phyloP scores from a whole-genome alignment of 2,797 vertebrate genomes.

The Ptychadena robeensis region DNA sequence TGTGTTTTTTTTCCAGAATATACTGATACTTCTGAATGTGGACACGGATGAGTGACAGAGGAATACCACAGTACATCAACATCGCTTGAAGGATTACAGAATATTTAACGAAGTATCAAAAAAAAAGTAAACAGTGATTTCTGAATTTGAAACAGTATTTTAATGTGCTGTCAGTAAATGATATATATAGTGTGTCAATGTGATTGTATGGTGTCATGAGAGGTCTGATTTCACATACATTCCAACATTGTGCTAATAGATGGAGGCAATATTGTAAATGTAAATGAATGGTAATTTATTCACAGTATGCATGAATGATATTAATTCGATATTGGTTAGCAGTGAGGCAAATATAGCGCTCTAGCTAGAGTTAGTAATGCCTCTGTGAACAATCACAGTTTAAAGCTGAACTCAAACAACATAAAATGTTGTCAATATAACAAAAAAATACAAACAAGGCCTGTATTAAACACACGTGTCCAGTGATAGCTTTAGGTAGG shows the following conservation, averaged over 20 bases:
- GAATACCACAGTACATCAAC: slow-evolving; percentile 9
- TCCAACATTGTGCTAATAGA: slow-evolving; percentile 16
- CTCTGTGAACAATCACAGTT: not conserved
- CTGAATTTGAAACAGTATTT: not conserved
- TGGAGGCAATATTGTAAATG: not conserved
- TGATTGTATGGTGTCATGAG: not conserved
- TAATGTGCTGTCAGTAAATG: not conserved
- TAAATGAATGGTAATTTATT: not conserved
- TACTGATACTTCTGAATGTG: not conserved
- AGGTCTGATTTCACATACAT: not conserved
- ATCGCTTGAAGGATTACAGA: too few relatives aligned
- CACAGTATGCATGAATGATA: not conserved
- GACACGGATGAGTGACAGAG: not conserved
- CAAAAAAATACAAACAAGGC: too few relatives aligned
- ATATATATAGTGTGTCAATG: not conserved
- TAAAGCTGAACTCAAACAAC: not conserved
- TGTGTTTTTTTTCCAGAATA: not conserved
- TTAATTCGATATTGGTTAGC: not conserved
- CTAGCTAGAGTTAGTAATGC: not conserved
- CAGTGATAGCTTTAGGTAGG: too few relatives aligned
- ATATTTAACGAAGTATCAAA: not conserved
- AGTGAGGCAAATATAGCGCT: not conserved
- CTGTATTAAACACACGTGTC: too few relatives aligned
- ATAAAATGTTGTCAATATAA: too few relatives aligned
- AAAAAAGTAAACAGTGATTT: not conserved